Base-by-base conservation (phyloP, 2,797 vertebrate genomes). In the Leontocebus nigricollis region DNA sequence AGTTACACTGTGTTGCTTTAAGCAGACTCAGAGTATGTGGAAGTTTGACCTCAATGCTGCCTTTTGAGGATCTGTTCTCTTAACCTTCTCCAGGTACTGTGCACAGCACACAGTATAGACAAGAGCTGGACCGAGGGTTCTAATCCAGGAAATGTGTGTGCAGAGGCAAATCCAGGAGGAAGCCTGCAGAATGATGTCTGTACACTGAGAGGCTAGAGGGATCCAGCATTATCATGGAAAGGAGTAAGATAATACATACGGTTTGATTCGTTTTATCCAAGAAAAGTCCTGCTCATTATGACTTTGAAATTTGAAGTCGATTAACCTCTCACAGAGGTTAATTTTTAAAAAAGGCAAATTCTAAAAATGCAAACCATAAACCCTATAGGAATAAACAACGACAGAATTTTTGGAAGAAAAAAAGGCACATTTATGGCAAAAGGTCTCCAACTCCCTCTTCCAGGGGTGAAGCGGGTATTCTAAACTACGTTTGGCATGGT, bases 291-390 rank as follows among this genome's bases (percentile, higher is more conserved):
- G 67, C 20, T 59, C 61, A 24, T 33, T 90, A 73, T 13, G 52
- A 90, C 59, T 92, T 77, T 86, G 36, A 41, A 88, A 81, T 55
- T 93, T 46, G 89, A 22, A 64, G 15, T 86, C 88, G 4, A 95
- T n/a, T n/a, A n/a, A n/a, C n/a, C n/a, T 36, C 70, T 92, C 22
- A 83, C 11, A 86, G 33, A 85, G 15, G 14, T 90, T 15, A 79
- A 88, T n/a, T 64, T 44, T 50, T 76, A 3, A 90, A 50, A 20
- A 72, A 88, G 72, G 15, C 33, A 59, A 94, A 24, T 30, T 88
- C 26, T 91, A 80, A 81, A 83, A 93, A 81, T 59, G 10, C 14
- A 77, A 96, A n/a, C 55, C 10, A 5, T 19, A 3, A 2, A n/a
- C 6, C 27, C 26, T n/a, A 61, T 55, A 14, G 39, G 12, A 67